Base-by-base conservation (phyloP, 2,888 invertebrate species). In the Tanypteryx hageni region DNA sequence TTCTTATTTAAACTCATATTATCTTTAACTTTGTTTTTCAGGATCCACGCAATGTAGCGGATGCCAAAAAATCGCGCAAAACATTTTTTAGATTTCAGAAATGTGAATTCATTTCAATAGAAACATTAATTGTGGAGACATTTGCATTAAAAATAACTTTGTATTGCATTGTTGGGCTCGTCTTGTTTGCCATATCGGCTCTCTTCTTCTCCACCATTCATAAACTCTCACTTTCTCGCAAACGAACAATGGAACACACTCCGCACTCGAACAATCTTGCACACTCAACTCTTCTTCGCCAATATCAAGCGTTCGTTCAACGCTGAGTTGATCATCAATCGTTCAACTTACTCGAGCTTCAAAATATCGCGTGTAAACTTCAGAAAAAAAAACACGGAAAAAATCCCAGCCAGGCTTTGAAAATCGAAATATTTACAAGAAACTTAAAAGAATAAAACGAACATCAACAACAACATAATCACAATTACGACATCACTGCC, bases 151-250 rank as follows among this genome's bases (percentile, higher is more conserved):
- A 89, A 89, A 68, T 89, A 89, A 64, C 64, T 89, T 44, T 61
- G 68, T 89, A 89, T 89, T 89, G 89, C 89, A 89, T 68, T 89
- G 64, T 89, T 89, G 64, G 89, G 89, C 89, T 89, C 89, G 64
- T 89, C 64, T 68, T 61, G 64, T 8, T 44, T 89, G 89, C 89
- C 89, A 64, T 89, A 44, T 22, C 31, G 64, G 89, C 64, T 64
- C 18, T 56, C 18, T 14, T 86, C 31, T 85, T 27, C 22, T 31
- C 44, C n/a, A 7, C 18, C 68, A 11, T 68, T 68, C 56, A 16
- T n/a, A 18, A 31, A 89, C 1, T 10, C 27, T 64, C 89, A 64
- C 11, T 10, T 31, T 64, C 18, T 18, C 31, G 31, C 11, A 89
- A 86, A 57, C 86, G 18, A 86, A 86, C 64, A 44, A 44, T 14